These are phyloP conservation scores for Cremastinae sp. DNA, from an alignment of 2,888 invertebrate genomes.

Conservation along the genomic window DNA sequence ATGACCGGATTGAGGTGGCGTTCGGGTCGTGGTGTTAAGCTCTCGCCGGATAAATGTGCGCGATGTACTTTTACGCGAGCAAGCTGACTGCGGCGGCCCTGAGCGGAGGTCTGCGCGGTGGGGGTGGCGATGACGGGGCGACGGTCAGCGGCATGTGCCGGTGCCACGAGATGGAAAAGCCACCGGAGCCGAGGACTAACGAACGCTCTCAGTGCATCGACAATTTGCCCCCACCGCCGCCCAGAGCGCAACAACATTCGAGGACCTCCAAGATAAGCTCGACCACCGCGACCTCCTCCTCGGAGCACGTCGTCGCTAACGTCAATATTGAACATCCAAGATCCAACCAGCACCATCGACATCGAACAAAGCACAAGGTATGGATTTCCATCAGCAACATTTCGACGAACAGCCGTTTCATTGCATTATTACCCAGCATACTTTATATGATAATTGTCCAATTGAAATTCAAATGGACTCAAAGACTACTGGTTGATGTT, in stretches of 20 bases:
- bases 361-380: constrained; percentile 77
- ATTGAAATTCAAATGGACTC: too few species aligned
- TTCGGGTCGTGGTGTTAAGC: constrained; percentile 78
- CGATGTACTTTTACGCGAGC: constrained; percentile 88
- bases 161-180: constrained; percentile 72
- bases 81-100: constrained; percentile 85
- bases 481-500: too few species aligned
- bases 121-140: constrained; percentile 77
- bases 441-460: too few species aligned
- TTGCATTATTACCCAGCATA: not conserved
- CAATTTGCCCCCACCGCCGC: constrained; percentile 61
- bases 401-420: not conserved
- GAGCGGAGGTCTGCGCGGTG: constrained; percentile 83
- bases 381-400: constrained; percentile 39
- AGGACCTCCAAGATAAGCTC: constrained; percentile 58
- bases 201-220: constrained; percentile 55
- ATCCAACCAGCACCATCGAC: constrained; percentile 75
- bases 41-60: constrained; percentile 80
- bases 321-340: constrained; percentile 71
- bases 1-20: constrained; percentile 79
- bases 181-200: constrained; percentile 59
- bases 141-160: constrained; percentile 81
- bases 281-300: constrained; percentile 63
- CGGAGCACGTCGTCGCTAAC: constrained; percentile 74
- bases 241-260: constrained; percentile 60